Percentiles rank a stretch among this genome's conserved stretches.
phyloP scores from a whole-genome alignment of 2,888 invertebrate genomes.

The Exephanes ischioxanthus region DNA sequence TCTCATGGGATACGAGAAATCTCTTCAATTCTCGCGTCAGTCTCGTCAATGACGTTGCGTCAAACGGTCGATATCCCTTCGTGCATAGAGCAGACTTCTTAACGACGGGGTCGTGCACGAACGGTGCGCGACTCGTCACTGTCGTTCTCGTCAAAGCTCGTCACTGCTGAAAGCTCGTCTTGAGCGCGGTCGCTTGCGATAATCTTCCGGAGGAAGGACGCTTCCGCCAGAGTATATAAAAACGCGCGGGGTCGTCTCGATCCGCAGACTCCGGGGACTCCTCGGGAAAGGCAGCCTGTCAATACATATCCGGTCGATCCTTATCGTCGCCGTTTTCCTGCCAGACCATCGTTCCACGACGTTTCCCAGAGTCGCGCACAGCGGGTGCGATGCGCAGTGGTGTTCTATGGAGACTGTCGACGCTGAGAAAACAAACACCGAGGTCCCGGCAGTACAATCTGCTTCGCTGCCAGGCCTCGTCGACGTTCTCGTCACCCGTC shows the following conservation, averaged over 20 bases:
- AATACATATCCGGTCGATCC: slow-evolving; percentile 32
- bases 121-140: slow-evolving; percentile 52
- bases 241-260: slow-evolving; percentile 63
- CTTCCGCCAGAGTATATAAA: slow-evolving; percentile 68
- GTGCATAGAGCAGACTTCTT: slow-evolving; percentile 10
- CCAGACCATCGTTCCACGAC: slow-evolving; percentile 4
- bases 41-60: slow-evolving; percentile 44
- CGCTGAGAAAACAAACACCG: slow-evolving; percentile 75
- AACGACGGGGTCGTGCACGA: slow-evolving; percentile 41
- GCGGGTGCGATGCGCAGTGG: neutral
- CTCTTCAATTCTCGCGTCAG: slow-evolving; percentile 58
- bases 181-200: slow-evolving; percentile 73
- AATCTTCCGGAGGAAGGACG: slow-evolving; percentile 71
- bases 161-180: slow-evolving; percentile 71
- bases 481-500: slow-evolving; percentile 56
- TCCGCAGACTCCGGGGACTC: neutral
- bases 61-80: slow-evolving; percentile 57
- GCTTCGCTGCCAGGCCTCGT: slow-evolving; percentile 50
- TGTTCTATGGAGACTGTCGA: slow-evolving; percentile 17
- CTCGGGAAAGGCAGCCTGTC: slow-evolving; percentile 27
- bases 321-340: slow-evolving; percentile 64
- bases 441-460: slow-evolving; percentile 67
- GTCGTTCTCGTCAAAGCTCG: slow-evolving; percentile 50
- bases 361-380: slow-evolving; percentile 23
- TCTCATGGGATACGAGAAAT: slow-evolving; percentile 68